Evolutionary conservation across 2,888 invertebrate genomes (phyloP), one percentile per base, ranked within the genome.

Genomic region (Ennomos erosarius): DNA sequence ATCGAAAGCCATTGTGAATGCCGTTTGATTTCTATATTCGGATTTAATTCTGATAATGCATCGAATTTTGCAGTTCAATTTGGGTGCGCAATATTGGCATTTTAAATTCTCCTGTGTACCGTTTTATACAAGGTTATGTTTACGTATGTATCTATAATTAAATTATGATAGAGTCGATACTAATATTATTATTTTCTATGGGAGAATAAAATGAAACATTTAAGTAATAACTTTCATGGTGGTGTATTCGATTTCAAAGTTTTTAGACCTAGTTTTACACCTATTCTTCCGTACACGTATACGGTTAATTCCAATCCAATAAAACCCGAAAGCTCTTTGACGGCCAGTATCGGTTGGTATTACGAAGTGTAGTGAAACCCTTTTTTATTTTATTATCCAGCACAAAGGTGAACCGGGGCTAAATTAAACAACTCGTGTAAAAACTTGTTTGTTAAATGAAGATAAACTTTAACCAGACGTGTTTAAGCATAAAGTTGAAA

Each of bases 1-100:
- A 78, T 83, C 73, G 70, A 79, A 81, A 79, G 82, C 82, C 76
- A 82, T 83, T 83, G 73, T 72, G 75, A 78, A 82, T 78, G 78
- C 81, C 68, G 76, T 81, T 82, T 82, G 82, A 82, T 82, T 82
- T 74, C 79, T 72, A 76, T 73, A 76, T 83, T 80, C 71, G 62
- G 71, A 65, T 71, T 74, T 77, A 73, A 75, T 76, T 74, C 62
- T 56, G 68, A 75, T 74, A 71, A 57, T 68, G 55, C 68, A 69
- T 70, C 69, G 69, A 70, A 72, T 70, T 73, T 71, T 63, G 49
- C 69, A 70, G 62, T 55, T 59, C 34, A 8, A 49, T 36, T 36
- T 8, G 37, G 33, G 11, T 12, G 8, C 12, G 11, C 9, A n/a
- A 34, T n/a, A 45, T 34, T 12, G 13, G 5, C 3, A 26, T 26